Base-by-base conservation (phyloP, 2,113 vertebrate genomes). In the Oryzias melastigma region DNA sequence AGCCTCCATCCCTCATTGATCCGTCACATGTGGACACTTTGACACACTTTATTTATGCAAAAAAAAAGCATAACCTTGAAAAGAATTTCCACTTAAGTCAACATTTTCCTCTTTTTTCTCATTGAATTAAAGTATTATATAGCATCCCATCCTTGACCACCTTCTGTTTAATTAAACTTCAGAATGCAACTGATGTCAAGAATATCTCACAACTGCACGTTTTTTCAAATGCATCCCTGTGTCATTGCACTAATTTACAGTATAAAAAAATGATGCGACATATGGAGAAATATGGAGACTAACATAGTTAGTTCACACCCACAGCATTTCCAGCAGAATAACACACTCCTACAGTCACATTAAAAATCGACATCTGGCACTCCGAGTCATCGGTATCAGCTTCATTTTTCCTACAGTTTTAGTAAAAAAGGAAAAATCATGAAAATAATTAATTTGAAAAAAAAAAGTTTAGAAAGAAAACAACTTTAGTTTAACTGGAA, bases 181-280 rank as follows among this genome's bases (percentile, higher is more conserved):
- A 35, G 35, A 35, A 12, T 35, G 35, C 10, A 35, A 35, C 35
- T 35, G 35, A 35, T 35, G 35, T 35, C 35, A 56, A 73, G 61
- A 54, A 59, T 52, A 60, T 27, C 24, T 75, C 49, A 73, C 68
- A 81, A 72, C 69, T 65, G 63, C 73, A 63, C 62, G 69, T 68
- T 45, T 68, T 45, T 42, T 65, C 53, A 58, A 54, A 71, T 8
- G 18, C 55, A 43, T 68, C 71, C 49, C 66, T 48, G 45, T 58
- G 61, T 58, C 69, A 70, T 61, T 48, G 62, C 56, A 24, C 71
- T 70, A n/a, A 60, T 60, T 65, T 63, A 49, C 66, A 47, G 49
- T 18, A 57, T 53, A 53, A 52, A 51, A 24, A 43, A 35, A 35
- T 35, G 10, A 25, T 70, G 70, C 56, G 76, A 62, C 64, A 77